Base-by-base conservation (phyloP, 2,113 vertebrate species). In the Rhea pennata region DNA sequence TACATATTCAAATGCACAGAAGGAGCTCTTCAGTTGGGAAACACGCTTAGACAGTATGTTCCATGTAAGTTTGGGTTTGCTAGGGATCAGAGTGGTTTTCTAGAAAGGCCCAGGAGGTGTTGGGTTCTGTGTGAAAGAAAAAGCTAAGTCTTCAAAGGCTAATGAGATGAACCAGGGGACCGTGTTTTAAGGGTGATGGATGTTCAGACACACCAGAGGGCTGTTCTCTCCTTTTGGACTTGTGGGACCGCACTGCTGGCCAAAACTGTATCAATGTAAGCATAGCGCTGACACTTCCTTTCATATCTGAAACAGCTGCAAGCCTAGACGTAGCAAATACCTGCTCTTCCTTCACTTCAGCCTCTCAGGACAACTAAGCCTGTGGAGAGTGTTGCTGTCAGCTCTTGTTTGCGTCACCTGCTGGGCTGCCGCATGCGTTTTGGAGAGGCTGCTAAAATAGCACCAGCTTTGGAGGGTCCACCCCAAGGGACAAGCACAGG, bases 1-100 rank as follows among this genome's bases (percentile, higher is more conserved):
- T 10, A 2, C 0, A 1, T 11, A 23, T 7, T 65, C 39, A 15
- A 17, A 1, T 1, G 26, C 10, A 6, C 12, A 15, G 62, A 31
- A 1, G 15, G 36, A 58, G 40, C 22, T 73, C 62, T 62, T 29
- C 19, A 8, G 50, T 0, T 5, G 76, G 84, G 67, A 58, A 94
- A 59, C 1, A 2, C 0, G 0, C 44, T 71, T 31, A 7, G 20
- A 76, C 79, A 66, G 50, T 4, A 59, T 23, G 6, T n/a, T 74
- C 14, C 3, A 33, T 4, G 42, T 9, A 33, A 1, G 10, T 12
- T 67, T 81, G 17, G 46, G 16, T 54, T 42, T 62, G 14, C 29
- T 76, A 69, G 67, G 33, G 51, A 9, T 12, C 58, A 23, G 21
- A 17, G 2, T 0, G 5, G 40, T 3, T 67, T 51, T 64, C 4